phyloP scores from a whole-genome alignment of 1,140 invertebrate genomes.

The Triops cancriformis region DNA sequence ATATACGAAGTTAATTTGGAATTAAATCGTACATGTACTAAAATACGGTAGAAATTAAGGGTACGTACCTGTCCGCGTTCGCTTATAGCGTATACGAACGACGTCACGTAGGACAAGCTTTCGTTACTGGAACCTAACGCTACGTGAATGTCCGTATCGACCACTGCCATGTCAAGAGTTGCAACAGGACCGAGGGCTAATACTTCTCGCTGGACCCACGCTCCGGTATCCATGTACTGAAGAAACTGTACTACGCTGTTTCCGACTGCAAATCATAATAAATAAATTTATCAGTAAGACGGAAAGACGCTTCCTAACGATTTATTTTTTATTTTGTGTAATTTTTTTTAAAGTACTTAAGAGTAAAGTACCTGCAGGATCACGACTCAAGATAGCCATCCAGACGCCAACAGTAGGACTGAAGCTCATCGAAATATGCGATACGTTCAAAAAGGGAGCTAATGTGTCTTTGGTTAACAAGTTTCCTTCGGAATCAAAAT shows the following conservation, averaged over 20 bases:
- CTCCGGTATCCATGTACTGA: neutral
- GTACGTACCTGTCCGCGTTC: neutral
- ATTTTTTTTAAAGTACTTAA: neutral
- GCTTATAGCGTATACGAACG: neutral
- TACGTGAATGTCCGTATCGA: neutral
- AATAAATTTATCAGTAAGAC: neutral
- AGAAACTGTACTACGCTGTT: neutral
- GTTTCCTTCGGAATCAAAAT: neutral
- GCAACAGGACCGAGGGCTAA: neutral
- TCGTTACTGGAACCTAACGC: neutral
- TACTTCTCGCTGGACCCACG: neutral
- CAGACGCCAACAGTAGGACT: neutral
- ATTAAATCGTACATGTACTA: neutral
- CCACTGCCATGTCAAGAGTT: neutral
- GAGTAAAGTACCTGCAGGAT: neutral
- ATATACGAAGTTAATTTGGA: neutral
- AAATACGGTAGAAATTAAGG: no score
- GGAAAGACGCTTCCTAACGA: no score
- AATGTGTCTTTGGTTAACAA: neutral
- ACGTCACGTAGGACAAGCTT: neutral
- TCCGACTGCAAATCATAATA: neutral
- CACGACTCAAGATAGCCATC: neutral
- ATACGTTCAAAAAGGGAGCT: neutral
- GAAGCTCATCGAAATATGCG: neutral
- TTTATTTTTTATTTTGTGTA: no score